Base-by-base conservation (phyloP, 2,888 invertebrate species). In the Synanthedon myopaeformis region DNA sequence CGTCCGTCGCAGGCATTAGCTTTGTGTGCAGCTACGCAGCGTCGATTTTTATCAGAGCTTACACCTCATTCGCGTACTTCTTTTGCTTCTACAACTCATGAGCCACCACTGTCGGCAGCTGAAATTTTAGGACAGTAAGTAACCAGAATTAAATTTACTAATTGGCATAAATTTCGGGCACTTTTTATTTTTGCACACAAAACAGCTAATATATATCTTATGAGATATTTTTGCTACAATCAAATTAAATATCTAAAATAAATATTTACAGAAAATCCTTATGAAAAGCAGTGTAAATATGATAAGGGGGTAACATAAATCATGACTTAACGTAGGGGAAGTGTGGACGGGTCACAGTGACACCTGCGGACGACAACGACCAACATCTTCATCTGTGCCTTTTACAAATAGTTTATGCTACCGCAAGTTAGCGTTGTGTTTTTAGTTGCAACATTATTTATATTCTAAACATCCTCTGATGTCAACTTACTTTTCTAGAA, bases 1-100 rank as follows among this genome's bases (percentile, higher is more conserved):
- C 80, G 90, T 42, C 90, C 90, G 4, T 90, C 90, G 49, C 90
- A 90, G 64, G 89, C 89, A n/a, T 72, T 90, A 35, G 90, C 90
- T 1, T 64, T 90, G 49, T 89, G 89, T 55, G 90, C 90, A 19
- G 89, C 90, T 1, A 84, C 86, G 2, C 87, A 87, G 58, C 72
- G 85, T 2, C 68, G 81, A 5, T 87, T 87, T 63, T 66, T 87
- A 1, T 84, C 85, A 0, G 86, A 86, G 56, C 63, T 84, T 57
- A 61, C 75, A 0, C 82, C 81, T 3, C 73, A 84, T 57, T 87
- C 86, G 0, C 69, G 85, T 45, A 64, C 81, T 8, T 87, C 86
- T 0, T 67, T 84, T 19, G 76, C 82, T 0, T 87, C 86, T 28
- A 82, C 79, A 3, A 63, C 66, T 12, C 83, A 81, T 52, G 85